These are phyloP conservation scores for Megaceryle alcyon DNA, from an alignment of 2,797 vertebrate genomes.

Conservation along the genomic window DNA sequence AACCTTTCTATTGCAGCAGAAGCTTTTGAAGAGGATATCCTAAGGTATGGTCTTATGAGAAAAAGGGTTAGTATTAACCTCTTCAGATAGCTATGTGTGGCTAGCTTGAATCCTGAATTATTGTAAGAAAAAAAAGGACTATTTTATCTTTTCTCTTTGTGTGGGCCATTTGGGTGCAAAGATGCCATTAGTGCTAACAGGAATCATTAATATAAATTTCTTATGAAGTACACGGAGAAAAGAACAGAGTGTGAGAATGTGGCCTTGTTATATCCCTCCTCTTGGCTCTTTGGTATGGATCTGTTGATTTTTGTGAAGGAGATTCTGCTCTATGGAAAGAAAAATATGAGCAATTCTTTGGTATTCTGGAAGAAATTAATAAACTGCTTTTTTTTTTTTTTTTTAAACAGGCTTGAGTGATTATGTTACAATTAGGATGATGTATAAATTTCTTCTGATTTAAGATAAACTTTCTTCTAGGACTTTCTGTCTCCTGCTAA, in stretches of 20 bases:
- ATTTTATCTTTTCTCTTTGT: constrained; percentile 1
- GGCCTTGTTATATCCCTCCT: background rate
- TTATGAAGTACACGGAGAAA: background rate
- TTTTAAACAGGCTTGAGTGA: background rate
- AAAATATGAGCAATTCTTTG: background rate
- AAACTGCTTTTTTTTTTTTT: background rate
- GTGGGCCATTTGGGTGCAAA: background rate
- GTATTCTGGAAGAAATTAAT: constrained; percentile 44
- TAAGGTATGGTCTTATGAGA: background rate
- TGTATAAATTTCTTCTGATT: constrained; percentile 14
- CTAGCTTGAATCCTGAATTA: background rate
- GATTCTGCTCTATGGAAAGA: background rate
- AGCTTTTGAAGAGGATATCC: background rate
- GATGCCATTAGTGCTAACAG: background rate
- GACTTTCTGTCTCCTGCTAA: background rate
- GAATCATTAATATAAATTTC: constrained; percentile 45
- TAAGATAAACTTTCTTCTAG: constrained; percentile 10
- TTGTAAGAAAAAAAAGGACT: background rate
- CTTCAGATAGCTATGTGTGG: background rate
- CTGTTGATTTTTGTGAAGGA: background rate
- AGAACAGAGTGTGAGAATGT: constrained; percentile 3
- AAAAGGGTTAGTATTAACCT: background rate
- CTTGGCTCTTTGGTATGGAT: background rate
- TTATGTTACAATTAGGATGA: background rate
- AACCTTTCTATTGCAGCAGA: background rate